phyloP scores from a whole-genome alignment of 2,888 invertebrate species.

The Cataglyphis cursor region DNA sequence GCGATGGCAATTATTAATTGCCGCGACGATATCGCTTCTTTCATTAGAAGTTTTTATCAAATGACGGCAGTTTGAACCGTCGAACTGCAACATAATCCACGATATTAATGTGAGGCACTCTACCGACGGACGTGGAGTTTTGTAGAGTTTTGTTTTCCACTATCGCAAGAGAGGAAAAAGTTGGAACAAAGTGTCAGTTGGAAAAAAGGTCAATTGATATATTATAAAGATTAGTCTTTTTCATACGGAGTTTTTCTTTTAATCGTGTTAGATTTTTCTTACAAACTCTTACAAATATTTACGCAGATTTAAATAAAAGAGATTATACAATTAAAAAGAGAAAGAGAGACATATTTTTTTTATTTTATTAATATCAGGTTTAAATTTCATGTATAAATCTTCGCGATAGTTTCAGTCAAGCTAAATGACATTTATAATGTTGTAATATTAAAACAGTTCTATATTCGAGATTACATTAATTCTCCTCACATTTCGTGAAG shows the following conservation, averaged over 20 bases:
- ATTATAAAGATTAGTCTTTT: constrained; percentile 13
- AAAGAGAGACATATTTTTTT: background rate
- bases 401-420: background rate
- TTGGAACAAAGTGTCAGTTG: background rate
- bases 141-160: constrained; percentile 36
- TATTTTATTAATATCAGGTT: background rate
- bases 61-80: constrained; percentile 47
- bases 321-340: background rate
- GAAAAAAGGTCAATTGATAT: background rate
- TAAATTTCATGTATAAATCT: background rate
- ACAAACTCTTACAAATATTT: constrained; percentile 10
- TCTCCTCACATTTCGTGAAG: background rate
- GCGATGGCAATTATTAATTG: constrained; percentile 50
- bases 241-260: background rate
- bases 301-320: background rate
- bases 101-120: constrained; percentile 47
- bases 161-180: constrained; percentile 14
- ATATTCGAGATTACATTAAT: constrained; percentile 23
- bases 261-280: background rate
- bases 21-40: constrained; percentile 36
- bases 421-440: background rate
- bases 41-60: constrained; percentile 55
- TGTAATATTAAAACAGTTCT: background rate
- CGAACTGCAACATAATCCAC: constrained; percentile 48
- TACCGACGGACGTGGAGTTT: constrained; percentile 24